phyloP scores from a whole-genome alignment of 2,797 vertebrate species.

The Buceros bicornis region DNA sequence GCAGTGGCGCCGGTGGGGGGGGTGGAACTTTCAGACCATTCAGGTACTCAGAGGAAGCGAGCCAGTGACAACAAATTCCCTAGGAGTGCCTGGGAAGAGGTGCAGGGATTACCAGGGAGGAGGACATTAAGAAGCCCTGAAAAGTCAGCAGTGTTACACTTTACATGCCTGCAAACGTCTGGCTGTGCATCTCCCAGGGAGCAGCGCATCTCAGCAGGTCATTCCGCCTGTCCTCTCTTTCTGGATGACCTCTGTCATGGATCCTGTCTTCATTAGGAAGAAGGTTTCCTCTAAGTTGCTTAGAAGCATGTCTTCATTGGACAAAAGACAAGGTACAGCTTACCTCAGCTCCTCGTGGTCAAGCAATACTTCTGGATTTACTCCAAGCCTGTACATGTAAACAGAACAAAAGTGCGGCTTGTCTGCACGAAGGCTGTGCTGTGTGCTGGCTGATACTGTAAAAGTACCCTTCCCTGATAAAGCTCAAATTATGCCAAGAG shows the following conservation, averaged over 20 bases:
- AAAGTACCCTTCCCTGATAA: neutral
- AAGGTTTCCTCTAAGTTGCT: neutral
- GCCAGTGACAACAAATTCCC: neutral
- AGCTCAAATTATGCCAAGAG: neutral
- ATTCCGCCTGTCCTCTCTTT: neutral
- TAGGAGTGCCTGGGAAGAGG: neutral
- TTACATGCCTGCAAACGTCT: neutral
- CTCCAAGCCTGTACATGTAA: neutral
- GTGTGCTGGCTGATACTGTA: fast-evolving
- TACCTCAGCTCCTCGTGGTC: neutral
- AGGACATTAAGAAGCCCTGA: neutral
- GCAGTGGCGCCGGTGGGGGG: neutral
- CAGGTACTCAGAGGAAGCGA: neutral
- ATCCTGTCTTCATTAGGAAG: neutral
- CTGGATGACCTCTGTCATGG: fast-evolving
- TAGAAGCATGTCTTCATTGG: neutral
- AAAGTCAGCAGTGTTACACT: neutral
- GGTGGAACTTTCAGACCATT: neutral
- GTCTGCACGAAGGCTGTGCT: neutral
- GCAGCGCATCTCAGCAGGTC: neutral
- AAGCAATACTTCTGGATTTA: neutral
- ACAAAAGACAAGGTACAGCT: neutral
- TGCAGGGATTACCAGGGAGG: neutral
- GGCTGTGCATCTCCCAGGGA: neutral
- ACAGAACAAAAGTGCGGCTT: neutral